A percentile compares a stretch with the other conserved stretches of the same genome.
Conservation (phyloP, 2,797 vertebrate species). For the Acestrorhynchus altus region DNA sequence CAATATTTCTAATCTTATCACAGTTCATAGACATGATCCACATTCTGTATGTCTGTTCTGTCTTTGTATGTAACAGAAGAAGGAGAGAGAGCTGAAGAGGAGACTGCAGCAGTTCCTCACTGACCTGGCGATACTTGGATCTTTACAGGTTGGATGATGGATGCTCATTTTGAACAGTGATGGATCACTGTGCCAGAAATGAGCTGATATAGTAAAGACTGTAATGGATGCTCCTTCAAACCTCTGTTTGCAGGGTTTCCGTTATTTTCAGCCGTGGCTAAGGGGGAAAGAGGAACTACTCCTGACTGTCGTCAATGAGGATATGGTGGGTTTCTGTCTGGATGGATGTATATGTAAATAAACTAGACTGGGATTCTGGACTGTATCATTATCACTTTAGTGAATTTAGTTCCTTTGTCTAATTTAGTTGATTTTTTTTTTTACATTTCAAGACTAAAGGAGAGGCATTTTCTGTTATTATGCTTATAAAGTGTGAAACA, state of each 20-base stretch:
- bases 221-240: not conserved
- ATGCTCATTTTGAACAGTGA: not conserved
- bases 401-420: no score
- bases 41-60: constrained; percentile 8
- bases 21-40: not conserved
- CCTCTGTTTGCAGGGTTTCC: constrained; percentile 75
- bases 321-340: constrained; percentile 70
- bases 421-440: no score
- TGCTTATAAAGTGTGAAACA: no score
- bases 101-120: constrained; percentile 77
- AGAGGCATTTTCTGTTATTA: no score
- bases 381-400: no score
- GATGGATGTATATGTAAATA: not conserved
- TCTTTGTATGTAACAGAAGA: constrained; percentile 61
- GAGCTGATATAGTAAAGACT: not conserved
- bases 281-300: constrained; percentile 83
- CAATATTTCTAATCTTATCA: no score
- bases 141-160: constrained; percentile 73
- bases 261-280: constrained; percentile 85
- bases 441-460: no score
- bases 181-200: not conserved
- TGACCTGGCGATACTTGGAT: constrained; percentile 78
- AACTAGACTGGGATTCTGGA: not conserved
- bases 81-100: constrained; percentile 75
- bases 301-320: constrained; percentile 82